A percentile compares a stretch with the other conserved stretches of the same genome.
These are phyloP conservation scores for Trigoniulus corallinus DNA, from an alignment of 1,140 invertebrate genomes.

Conservation along the genomic window DNA sequence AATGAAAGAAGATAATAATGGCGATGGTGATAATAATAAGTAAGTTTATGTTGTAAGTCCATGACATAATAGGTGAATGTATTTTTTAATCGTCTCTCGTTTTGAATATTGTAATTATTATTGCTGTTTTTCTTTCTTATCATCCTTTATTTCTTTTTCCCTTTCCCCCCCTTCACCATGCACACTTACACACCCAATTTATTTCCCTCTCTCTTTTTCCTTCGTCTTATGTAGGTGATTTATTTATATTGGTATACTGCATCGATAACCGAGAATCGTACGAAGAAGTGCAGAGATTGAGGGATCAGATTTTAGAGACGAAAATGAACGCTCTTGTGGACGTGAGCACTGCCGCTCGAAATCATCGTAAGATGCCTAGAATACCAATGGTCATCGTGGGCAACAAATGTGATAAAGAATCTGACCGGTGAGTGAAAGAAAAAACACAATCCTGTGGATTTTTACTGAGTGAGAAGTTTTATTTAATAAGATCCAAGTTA, in stretches of 20 bases:
- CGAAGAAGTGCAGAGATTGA: slow-evolving; percentile 57
- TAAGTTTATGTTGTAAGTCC: too few relatives aligned
- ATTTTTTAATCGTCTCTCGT: too few relatives aligned
- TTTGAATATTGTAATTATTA: too few relatives aligned
- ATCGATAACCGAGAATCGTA: slow-evolving; percentile 72
- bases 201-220: background rate
- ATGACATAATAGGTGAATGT: too few relatives aligned
- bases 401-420: slow-evolving; percentile 61
- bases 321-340: slow-evolving; percentile 35
- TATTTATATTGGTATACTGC: slow-evolving; percentile 68
- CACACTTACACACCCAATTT: too few relatives aligned
- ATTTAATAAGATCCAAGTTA: too few relatives aligned
- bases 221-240: slow-evolving; percentile 42
- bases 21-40: too few relatives aligned
- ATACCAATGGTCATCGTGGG: slow-evolving; percentile 67
- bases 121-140: too few relatives aligned
- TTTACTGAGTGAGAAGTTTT: slow-evolving; percentile 1
- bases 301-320: slow-evolving; percentile 64
- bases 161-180: too few relatives aligned
- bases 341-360: slow-evolving; percentile 21
- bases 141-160: too few relatives aligned
- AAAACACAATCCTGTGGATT: background rate
- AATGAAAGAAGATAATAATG: too few relatives aligned
- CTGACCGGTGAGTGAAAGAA: slow-evolving; percentile 17
- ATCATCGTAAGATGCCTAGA: slow-evolving; percentile 25